Conservation (phyloP, 2,888 invertebrate species). For the Nomada ferruginata region DNA sequence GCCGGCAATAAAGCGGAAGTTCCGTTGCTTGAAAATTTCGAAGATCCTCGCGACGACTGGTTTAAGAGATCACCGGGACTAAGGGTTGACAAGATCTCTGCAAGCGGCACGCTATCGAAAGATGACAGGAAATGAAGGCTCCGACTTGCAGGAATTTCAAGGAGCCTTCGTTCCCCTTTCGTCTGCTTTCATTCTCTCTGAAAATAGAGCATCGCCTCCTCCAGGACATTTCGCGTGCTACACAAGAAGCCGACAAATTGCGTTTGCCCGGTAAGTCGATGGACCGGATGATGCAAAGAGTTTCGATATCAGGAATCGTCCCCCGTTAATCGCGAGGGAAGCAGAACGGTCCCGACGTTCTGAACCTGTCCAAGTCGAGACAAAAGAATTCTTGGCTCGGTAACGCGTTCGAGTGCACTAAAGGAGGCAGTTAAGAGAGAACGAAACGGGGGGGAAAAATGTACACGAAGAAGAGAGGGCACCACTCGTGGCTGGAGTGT, state of each 20-base stretch:
- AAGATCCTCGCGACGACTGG: no score
- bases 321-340: conserved; percentile 1
- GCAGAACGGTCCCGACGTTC: no score
- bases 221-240: background rate
- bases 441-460: conserved; percentile 44
- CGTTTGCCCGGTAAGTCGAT: background rate
- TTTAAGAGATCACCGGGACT: no score
- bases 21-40: no score
- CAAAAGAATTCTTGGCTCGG: conserved; percentile 40
- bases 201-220: background rate
- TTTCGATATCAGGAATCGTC: background rate
- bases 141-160: background rate
- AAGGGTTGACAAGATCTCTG: no score
- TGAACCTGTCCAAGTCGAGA: conserved; percentile 5
- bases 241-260: background rate
- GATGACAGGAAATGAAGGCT: no score
- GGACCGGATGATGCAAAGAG: background rate
- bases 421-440: conserved; percentile 44
- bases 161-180: no score
- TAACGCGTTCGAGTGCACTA: conserved; percentile 45
- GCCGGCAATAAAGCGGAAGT: no score
- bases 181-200: background rate
- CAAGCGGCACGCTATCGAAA: no score
- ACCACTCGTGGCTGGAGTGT: conserved; percentile 51
- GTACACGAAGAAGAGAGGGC: conserved; percentile 48